Evolutionary conservation across 2,888 invertebrate species (phyloP).

Genomic region (Teleiodes luculella): DNA sequence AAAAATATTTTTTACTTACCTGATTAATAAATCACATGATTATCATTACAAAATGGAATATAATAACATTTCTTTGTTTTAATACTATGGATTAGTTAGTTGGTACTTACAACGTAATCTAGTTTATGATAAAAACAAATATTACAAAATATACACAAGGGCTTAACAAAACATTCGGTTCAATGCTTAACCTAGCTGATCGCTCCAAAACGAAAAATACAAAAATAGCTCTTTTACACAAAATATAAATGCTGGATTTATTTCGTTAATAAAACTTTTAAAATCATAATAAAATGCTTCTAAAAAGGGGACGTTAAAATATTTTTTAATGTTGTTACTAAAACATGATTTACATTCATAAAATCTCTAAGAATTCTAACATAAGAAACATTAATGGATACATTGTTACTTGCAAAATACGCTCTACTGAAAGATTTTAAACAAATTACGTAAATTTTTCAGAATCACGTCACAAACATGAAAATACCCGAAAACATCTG

Average conservation of each 20-base stretch:
- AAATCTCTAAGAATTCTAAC: no score
- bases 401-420: background rate
- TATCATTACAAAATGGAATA: conserved; percentile 35
- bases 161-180: conserved; percentile 7
- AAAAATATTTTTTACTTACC: conserved; percentile 26
- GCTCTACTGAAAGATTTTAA: background rate
- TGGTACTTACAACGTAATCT: conserved; percentile 44
- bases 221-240: conserved; percentile 12
- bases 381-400: background rate
- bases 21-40: conserved; percentile 28
- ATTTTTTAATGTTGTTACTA: no score
- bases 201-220: conserved; percentile 19
- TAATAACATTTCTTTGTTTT: conserved; percentile 29
- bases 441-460: background rate
- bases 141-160: conserved; percentile 62
- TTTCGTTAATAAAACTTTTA: background rate
- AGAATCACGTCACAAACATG: background rate
- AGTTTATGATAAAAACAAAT: conserved; percentile 35
- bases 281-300: conserved; percentile 3
- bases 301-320: background rate
- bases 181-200: conserved; percentile 14
- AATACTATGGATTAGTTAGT: conserved; percentile 42
- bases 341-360: no score
- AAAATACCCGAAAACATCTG: background rate
- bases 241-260: conserved; percentile 1